A percentile compares a stretch with the other conserved stretches of the same genome.
Conservation (phyloP, 2,113 vertebrate genomes). For the Chelonoidis abingdonii region DNA sequence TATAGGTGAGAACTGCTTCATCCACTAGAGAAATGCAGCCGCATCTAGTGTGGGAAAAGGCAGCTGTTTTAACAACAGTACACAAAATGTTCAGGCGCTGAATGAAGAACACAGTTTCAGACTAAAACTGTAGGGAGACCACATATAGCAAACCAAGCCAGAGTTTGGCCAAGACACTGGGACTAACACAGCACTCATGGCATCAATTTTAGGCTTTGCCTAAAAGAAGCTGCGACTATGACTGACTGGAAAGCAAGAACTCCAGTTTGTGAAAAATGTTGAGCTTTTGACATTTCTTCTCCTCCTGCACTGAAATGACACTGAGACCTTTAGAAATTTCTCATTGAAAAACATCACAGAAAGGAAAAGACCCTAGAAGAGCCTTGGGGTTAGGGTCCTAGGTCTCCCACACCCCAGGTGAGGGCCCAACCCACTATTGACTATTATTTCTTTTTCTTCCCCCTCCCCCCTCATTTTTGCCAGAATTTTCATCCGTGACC, state of each 20-base stretch:
- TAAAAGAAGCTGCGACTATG: slow-evolving; percentile 23
- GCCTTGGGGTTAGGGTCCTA: too few relatives aligned
- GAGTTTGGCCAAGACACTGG: not conserved
- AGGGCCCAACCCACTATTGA: not conserved
- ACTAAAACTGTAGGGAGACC: not conserved
- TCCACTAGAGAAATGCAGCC: not conserved
- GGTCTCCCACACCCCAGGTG: not conserved
- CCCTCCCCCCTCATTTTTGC: not conserved
- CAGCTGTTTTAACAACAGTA: accelerated
- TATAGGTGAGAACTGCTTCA: not conserved
- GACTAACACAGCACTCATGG: not conserved
- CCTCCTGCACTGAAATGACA: not conserved
- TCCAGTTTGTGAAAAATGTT: not conserved
- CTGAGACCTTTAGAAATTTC: not conserved
- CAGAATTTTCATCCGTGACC: not conserved
- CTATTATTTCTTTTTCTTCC: not conserved
- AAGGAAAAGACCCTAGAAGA: not conserved
- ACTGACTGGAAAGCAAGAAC: not conserved
- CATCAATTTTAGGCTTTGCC: not conserved
- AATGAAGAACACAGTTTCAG: not conserved
- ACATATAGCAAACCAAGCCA: not conserved
- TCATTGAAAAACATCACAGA: not conserved
- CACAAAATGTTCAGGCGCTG: not conserved
- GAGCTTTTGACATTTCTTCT: not conserved
- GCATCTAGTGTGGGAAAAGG: not conserved